Base-by-base conservation (phyloP, 1,140 invertebrate species). In the Lineus longissimus region DNA sequence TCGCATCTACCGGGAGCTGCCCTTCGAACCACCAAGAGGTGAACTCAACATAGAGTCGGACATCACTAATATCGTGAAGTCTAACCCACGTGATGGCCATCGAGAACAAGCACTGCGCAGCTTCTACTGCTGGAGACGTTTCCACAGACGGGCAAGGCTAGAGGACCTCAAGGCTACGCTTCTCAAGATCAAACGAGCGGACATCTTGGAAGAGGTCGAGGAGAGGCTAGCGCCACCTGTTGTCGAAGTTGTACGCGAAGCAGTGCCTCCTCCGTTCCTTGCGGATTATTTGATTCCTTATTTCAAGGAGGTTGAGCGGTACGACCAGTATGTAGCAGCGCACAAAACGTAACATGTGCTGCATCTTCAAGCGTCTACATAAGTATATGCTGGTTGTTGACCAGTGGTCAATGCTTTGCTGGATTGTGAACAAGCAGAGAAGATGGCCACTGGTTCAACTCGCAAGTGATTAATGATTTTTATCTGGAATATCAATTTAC, bases 21-120 rank as follows among this genome's bases (percentile, higher is more conserved):
- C 69, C 15, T 76, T 76, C 71, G 59, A 65, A 47, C 75, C 75
- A 22, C 25, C 61, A 19, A 65, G 75, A n/a, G 75, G 75, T 13
- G 59, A 60, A 0, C 64, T 67, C 31, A 76, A 72, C n/a, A 70
- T 76, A 36, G 73, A 73, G 56, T 65, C 55, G n/a, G 75, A 76
- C 70, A 71, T 76, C 45, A 40, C 62, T 4, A 57, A 70, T 33
- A 64, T 73, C 22, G 55, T 47, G n/a, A 47, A 63, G 11, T 47
- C 41, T 6, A 67, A 67, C 1, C 60, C 63, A 1, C 61, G 72
- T 11, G 67, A 55, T 1, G 62, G 64, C 11, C 33, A 66, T 41
- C 36, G 59, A 11, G 29, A 65, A 13, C 41, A 66, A 6, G 62
- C 68, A 0, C 33, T 54, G 2, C 66, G 63, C 9, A 66, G 71